Percentiles rank a stretch among this genome's conserved stretches.
Evolutionary conservation across 2,113 vertebrate genomes (phyloP).

Genomic region (Tachuris rubrigastra): DNA sequence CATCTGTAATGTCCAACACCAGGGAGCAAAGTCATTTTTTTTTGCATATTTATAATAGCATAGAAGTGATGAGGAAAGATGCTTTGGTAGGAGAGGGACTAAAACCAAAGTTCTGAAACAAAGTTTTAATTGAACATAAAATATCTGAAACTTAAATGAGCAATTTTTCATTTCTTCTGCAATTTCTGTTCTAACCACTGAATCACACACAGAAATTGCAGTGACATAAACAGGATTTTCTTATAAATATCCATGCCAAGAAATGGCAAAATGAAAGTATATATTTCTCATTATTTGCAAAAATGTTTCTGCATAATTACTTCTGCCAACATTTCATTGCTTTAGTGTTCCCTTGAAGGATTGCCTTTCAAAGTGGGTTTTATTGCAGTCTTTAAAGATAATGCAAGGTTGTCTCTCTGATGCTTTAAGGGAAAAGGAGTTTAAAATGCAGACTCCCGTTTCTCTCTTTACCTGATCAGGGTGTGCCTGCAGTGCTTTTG

Average conservation of each 20-base stretch:
- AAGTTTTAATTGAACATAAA: neutral
- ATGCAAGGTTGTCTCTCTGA: neutral
- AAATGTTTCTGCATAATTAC: conserved; percentile 23
- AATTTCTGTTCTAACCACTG: neutral
- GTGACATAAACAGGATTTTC: neutral
- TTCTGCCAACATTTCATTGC: neutral
- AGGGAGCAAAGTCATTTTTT: neutral
- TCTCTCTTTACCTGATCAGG: neutral
- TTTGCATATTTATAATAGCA: neutral
- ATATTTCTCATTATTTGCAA: conserved; percentile 8
- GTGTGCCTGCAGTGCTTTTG: neutral
- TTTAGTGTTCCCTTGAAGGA: neutral
- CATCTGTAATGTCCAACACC: neutral
- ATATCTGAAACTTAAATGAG: neutral
- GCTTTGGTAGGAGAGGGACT: neutral
- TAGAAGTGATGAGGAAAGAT: neutral
- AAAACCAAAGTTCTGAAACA: neutral
- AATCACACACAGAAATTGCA: neutral
- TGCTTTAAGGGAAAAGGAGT: neutral
- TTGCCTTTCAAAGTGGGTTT: neutral
- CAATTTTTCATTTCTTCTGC: neutral
- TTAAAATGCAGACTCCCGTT: neutral
- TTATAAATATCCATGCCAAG: neutral
- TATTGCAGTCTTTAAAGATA: neutral
- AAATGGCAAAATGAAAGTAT: neutral